Percentiles rank a stretch among this genome's conserved stretches.
These are phyloP conservation scores for Tetranychus cinnabarinus DNA, from an alignment of 1,140 invertebrate genomes.

Conservation along the genomic window DNA sequence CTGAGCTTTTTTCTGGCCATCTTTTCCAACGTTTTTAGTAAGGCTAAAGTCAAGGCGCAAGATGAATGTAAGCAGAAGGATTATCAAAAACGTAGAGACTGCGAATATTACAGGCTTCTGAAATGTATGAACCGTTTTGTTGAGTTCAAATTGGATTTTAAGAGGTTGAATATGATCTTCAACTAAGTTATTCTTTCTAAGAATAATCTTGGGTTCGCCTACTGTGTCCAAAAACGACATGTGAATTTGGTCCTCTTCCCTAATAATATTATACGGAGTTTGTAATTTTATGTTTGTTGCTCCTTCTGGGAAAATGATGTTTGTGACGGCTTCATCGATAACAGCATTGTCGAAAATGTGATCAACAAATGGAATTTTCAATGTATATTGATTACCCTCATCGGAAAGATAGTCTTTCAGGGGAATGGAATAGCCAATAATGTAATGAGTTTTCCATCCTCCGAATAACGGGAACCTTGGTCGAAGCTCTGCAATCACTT, in stretches of 20 bases:
- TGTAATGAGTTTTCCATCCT: conserved; percentile 94
- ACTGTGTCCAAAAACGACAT: conserved; percentile 87
- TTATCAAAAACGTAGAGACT: conserved; percentile 65
- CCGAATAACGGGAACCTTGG: conserved; percentile 94
- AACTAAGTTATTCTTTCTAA: conserved; percentile 68
- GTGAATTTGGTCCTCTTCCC: conserved; percentile 47
- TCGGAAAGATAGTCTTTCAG: conserved; percentile 83
- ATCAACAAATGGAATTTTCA: conserved; percentile 80
- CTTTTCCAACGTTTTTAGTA: conserved; percentile 21
- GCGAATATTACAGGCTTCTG: conserved; percentile 70
- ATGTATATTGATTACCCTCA: conserved; percentile 39
- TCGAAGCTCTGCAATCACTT: conserved; percentile 75
- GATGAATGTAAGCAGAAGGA: conserved; percentile 75
- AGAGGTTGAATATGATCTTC: conserved; percentile 88
- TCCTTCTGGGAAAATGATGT: conserved; percentile 85
- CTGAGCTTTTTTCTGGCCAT: not conserved
- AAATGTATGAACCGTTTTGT: conserved; percentile 42
- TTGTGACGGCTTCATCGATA: conserved; percentile 66
- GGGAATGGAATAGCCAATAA: conserved; percentile 88
- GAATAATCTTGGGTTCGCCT: conserved; percentile 63
- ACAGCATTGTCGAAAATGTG: conserved; percentile 92
- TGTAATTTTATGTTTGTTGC: conserved; percentile 48
- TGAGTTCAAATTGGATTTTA: conserved; percentile 60
- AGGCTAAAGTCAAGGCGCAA: conserved; percentile 89
- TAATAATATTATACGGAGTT: conserved; percentile 53